phyloP scores from a whole-genome alignment of 2,113 vertebrate species.

The Chlorodrepanis virens region DNA sequence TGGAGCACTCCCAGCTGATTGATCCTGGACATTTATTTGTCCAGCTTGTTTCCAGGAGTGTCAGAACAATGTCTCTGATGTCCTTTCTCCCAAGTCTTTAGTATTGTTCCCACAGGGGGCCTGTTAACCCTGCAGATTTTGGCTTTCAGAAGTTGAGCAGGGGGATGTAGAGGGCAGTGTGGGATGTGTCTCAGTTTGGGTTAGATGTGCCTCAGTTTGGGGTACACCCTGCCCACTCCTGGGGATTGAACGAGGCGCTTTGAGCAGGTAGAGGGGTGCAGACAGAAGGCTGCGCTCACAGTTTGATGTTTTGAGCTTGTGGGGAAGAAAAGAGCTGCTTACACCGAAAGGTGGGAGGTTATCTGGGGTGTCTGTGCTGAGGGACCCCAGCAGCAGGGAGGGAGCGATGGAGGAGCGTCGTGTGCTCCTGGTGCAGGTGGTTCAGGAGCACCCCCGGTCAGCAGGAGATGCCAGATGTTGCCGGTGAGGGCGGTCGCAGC shows the following conservation, averaged over 20 bases:
- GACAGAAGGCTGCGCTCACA: background rate
- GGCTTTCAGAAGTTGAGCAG: background rate
- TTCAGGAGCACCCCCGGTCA: accelerated
- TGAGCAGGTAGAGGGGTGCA: background rate
- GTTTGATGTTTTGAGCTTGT: accelerated
- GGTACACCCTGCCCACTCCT: accelerated
- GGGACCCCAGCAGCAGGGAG: background rate
- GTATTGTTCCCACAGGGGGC: background rate
- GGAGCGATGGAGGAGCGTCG: accelerated
- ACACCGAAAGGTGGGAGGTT: accelerated
- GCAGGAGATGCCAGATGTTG: accelerated
- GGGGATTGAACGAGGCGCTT: background rate
- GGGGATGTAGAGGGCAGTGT: background rate
- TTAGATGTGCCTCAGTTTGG: background rate
- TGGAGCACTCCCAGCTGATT: background rate
- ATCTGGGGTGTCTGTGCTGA: accelerated
- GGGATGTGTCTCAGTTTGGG: background rate
- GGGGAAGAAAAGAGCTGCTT: background rate
- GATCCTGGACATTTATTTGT: background rate
- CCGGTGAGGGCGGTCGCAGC: background rate
- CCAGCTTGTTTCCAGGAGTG: background rate
- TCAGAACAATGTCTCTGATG: background rate
- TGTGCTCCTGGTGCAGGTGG: accelerated
- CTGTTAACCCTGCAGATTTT: background rate
- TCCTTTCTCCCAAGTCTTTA: background rate